These are phyloP conservation scores for Tachypleus tridentatus DNA, from an alignment of 1,140 invertebrate genomes.

Conservation along the genomic window DNA sequence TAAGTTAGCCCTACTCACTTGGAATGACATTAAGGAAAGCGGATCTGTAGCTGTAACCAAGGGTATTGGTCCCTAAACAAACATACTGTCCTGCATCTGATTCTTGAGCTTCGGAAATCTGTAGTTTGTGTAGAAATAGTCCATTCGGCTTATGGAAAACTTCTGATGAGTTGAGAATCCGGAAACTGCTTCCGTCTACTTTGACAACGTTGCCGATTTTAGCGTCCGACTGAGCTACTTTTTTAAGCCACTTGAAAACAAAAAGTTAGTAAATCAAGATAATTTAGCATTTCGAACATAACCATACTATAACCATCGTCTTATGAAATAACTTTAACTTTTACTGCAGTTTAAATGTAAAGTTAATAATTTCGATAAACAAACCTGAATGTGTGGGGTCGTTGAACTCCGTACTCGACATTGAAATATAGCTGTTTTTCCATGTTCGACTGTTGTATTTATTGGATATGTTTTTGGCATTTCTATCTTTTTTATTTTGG, in stretches of 20 bases:
- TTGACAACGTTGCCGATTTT: no score
- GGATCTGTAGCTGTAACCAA: slow-evolving; percentile 27
- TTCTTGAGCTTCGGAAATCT: slow-evolving; percentile 19
- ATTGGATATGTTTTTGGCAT: background rate
- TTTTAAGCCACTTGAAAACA: background rate
- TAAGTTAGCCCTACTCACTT: no score
- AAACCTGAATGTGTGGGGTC: background rate
- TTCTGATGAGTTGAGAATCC: slow-evolving; percentile 19
- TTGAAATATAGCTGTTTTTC: background rate
- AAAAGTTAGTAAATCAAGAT: no score
- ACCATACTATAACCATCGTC: no score
- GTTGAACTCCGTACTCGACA: background rate
- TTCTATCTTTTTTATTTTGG: no score
- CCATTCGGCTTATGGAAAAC: slow-evolving; percentile 21
- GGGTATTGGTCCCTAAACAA: slow-evolving; percentile 28
- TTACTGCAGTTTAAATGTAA: no score
- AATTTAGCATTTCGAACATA: no score
- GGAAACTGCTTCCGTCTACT: slow-evolving; percentile 3
- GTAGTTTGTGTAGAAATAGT: slow-evolving; percentile 25
- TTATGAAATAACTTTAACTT: no score
- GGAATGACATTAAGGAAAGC: slow-evolving; percentile 23
- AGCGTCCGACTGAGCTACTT: background rate
- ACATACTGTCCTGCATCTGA: slow-evolving; percentile 27
- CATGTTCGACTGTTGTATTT: background rate
- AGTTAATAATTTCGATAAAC: background rate